phyloP scores from a whole-genome alignment of 2,797 vertebrate species.

The Apogon hyalosoma region DNA sequence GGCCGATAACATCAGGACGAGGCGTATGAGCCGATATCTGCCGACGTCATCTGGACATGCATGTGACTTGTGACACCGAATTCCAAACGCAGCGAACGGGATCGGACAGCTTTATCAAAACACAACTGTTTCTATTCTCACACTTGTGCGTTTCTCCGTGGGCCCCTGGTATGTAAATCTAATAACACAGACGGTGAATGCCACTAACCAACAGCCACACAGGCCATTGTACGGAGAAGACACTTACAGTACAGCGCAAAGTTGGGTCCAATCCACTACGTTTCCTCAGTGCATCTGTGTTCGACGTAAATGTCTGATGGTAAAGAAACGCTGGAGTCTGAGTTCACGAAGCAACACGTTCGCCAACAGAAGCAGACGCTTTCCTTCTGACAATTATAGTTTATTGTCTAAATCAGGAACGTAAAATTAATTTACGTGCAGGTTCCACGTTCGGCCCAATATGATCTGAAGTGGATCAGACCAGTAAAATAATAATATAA shows the following conservation, averaged over 20 bases:
- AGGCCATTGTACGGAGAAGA: constrained; percentile 61
- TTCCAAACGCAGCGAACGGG: constrained; percentile 39
- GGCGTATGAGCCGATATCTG: background rate
- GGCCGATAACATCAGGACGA: background rate
- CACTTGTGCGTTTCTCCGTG: constrained; percentile 58
- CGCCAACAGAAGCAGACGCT: constrained; percentile 75
- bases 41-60: constrained; percentile 23
- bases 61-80: constrained; percentile 34
- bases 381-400: constrained; percentile 76
- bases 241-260: constrained; percentile 57
- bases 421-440: no score
- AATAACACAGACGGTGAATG: constrained; percentile 67
- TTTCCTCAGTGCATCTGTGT: constrained; percentile 27
- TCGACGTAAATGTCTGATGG: constrained; percentile 42
- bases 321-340: constrained; percentile 37
- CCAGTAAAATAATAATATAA: no score
- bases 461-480: no score
- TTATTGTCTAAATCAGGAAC: constrained; percentile 62
- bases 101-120: constrained; percentile 58
- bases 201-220: constrained; percentile 55
- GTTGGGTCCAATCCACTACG: no score
- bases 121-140: constrained; percentile 63
- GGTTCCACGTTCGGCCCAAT: no score
- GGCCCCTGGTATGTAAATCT: constrained; percentile 74
- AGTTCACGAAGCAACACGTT: constrained; percentile 74